These are phyloP conservation scores for Dasyprocta punctata DNA, from an alignment of 2,113 vertebrate species.

Conservation along the genomic window DNA sequence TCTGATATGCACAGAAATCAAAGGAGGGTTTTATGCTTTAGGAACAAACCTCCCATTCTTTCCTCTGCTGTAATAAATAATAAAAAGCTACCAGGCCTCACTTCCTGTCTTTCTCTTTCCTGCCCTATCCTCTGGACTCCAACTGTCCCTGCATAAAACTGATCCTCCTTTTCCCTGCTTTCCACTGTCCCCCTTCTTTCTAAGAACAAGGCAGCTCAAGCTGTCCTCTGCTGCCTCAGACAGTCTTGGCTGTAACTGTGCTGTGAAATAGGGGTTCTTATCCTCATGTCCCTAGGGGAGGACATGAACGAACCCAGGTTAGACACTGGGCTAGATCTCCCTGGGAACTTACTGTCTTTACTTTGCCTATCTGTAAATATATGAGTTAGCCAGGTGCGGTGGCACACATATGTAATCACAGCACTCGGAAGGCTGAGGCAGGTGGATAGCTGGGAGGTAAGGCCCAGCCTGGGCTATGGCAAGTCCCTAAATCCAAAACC, in stretches of 20 bases:
- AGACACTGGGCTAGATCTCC: neutral
- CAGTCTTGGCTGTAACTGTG: neutral
- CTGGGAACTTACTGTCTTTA: neutral
- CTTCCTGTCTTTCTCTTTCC: neutral
- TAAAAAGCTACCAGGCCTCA: slow-evolving; percentile 9
- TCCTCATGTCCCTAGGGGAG: neutral
- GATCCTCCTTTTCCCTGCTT: neutral
- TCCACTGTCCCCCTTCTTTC: neutral
- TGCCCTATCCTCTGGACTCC: neutral
- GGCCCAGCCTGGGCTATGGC: neutral
- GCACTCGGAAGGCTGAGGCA: neutral
- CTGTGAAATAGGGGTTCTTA: neutral
- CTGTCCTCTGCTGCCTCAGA: neutral
- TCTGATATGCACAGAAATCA: slow-evolving; percentile 57
- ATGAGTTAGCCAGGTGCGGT: neutral
- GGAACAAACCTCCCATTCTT: slow-evolving; percentile 67
- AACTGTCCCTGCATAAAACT: neutral
- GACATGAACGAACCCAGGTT: neutral
- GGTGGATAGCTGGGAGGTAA: neutral
- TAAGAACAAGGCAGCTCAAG: neutral
- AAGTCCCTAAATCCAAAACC: neutral
- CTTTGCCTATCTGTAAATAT: neutral
- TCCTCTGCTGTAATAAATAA: slow-evolving; percentile 38
- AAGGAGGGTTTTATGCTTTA: slow-evolving; percentile 56
- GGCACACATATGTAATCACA: no score